Conservation (phyloP, 2,888 invertebrate genomes). For the Ditylenchus weischeri region DNA sequence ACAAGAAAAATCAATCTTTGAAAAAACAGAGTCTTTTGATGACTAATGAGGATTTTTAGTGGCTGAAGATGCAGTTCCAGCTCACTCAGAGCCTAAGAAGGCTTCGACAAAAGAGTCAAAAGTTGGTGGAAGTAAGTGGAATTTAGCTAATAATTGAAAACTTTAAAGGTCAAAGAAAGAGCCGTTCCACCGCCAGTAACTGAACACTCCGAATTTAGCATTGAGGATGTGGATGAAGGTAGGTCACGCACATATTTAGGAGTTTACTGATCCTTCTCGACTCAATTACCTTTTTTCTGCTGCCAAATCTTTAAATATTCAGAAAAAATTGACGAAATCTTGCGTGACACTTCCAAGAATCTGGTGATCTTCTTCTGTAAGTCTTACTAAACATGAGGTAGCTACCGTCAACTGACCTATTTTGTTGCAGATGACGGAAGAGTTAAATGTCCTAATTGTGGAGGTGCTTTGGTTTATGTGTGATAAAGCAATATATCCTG, state of each 20-base stretch:
- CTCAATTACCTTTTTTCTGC: no score
- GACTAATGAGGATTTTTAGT: not conserved
- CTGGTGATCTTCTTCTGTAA: slow-evolving; percentile 91
- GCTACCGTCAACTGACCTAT: not conserved
- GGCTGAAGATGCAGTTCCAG: slow-evolving; percentile 24
- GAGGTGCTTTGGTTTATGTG: slow-evolving; percentile 43
- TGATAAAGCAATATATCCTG: no score
- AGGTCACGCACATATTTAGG: no score
- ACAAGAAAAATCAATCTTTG: no score
- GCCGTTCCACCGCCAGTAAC: slow-evolving; percentile 58
- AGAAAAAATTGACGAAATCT: slow-evolving; percentile 88
- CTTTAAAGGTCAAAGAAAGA: no score
- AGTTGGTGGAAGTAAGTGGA: not conserved
- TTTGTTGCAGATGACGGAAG: slow-evolving; percentile 64
- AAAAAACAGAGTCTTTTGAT: no score
- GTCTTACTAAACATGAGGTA: not conserved
- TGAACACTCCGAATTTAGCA: slow-evolving; percentile 63
- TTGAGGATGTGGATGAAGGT: slow-evolving; percentile 84
- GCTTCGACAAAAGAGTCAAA: not conserved
- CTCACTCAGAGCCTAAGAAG: slow-evolving; percentile 3
- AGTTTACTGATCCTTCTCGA: no score
- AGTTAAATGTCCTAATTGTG: slow-evolving; percentile 77
- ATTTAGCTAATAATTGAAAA: no score
- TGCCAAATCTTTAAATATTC: no score
- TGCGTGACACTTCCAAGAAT: slow-evolving; percentile 92